These are phyloP conservation scores for Zosterops japonicus DNA, from an alignment of 2,113 vertebrate species.

Conservation along the genomic window DNA sequence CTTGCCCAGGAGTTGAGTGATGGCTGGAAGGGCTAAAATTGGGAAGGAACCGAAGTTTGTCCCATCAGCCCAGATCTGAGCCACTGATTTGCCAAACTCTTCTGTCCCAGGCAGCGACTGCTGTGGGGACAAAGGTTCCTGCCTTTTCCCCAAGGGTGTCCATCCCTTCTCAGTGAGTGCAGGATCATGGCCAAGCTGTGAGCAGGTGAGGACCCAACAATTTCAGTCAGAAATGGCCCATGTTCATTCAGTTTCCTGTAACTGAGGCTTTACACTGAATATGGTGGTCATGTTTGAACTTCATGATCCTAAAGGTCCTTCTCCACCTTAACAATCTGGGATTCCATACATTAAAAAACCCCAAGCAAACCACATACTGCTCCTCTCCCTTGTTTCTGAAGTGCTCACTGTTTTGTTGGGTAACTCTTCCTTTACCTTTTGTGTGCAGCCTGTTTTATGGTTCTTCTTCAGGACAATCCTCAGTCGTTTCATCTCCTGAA, in stretches of 20 bases:
- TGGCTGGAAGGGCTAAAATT: neutral
- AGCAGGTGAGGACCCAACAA: neutral
- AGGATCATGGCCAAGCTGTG: rapidly evolving
- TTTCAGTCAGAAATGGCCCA: neutral
- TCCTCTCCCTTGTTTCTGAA: neutral
- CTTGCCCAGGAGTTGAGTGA: neutral
- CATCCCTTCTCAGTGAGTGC: neutral
- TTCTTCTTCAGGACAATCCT: neutral
- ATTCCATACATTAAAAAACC: neutral
- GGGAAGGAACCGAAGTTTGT: neutral
- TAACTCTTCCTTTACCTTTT: neutral
- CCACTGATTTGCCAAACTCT: neutral
- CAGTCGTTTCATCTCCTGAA: neutral
- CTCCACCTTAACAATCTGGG: neutral
- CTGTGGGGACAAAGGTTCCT: neutral
- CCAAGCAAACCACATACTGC: too few relatives aligned
- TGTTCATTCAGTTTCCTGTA: neutral
- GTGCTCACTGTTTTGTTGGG: neutral
- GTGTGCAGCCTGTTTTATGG: neutral
- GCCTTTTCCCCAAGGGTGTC: neutral
- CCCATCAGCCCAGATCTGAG: neutral
- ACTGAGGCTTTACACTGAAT: neutral
- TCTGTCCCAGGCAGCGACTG: neutral
- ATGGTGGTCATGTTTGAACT: neutral
- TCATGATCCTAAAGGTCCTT: neutral